Conservation (phyloP, 2,888 invertebrate species). For the Matsumyia berberina region DNA sequence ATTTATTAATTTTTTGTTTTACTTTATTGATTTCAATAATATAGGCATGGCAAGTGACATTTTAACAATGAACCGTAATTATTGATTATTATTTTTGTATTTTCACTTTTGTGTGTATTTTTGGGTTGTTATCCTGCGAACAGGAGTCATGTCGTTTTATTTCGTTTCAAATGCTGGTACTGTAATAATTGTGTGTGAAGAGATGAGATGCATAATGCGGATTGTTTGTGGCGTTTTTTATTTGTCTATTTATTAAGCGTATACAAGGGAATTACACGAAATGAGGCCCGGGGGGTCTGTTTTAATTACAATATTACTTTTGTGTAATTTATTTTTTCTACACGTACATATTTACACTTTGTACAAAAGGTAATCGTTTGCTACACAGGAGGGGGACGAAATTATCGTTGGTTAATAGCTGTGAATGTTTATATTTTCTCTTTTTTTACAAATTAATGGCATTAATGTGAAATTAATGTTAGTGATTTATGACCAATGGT, state of each 20-base stretch:
- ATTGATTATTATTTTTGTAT: no score
- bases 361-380: constrained; percentile 46
- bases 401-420: constrained; percentile 61
- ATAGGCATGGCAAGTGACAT: constrained; percentile 15
- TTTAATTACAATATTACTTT: constrained; percentile 47
- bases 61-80: constrained; percentile 50
- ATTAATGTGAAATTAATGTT: constrained; percentile 60
- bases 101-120: not conserved
- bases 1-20: constrained; percentile 42
- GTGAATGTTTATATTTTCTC: constrained; percentile 54
- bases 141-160: not conserved
- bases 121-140: no score
- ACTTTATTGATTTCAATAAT: constrained; percentile 51
- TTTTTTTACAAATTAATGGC: constrained; percentile 56
- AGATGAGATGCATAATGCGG: constrained; percentile 30
- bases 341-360: constrained; percentile 53
- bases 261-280: not conserved
- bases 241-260: constrained; percentile 4
- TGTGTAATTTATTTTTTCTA: constrained; percentile 41
- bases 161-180: constrained; percentile 17
- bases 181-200: not conserved
- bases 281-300: not conserved
- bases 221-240: constrained; percentile 33
- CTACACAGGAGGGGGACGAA: constrained; percentile 26
- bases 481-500: constrained; percentile 47